Evolutionary conservation across 2,888 invertebrate genomes (phyloP).

Genomic region (Sialis fuliginosa): DNA sequence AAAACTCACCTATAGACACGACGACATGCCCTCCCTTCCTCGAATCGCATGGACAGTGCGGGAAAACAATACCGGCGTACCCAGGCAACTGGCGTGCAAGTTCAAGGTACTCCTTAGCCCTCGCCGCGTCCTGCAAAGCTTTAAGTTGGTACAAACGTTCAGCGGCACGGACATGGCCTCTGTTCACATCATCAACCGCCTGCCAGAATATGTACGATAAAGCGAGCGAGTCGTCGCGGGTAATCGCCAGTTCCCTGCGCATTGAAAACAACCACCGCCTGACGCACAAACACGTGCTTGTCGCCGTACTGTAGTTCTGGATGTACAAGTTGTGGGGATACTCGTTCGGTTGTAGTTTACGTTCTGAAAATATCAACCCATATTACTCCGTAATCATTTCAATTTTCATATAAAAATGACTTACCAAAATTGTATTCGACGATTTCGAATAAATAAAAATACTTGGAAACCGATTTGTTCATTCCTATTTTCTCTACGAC

Average conservation of each 20-base stretch:
- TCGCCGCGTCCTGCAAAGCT: conserved; percentile 78
- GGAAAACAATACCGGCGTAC: conserved; percentile 87
- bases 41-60: conserved; percentile 84
- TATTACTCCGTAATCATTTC: not conserved
- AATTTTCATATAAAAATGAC: conserved; percentile 14
- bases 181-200: conserved; percentile 90
- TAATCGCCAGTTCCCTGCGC: conserved; percentile 43
- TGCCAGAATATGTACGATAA: conserved; percentile 51
- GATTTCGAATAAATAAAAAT: conserved; percentile 93
- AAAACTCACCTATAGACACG: conserved; percentile 43
- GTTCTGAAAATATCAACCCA: conserved; percentile 49
- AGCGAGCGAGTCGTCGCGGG: conserved; percentile 51
- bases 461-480: conserved; percentile 63
- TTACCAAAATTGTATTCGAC: conserved; percentile 93
- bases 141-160: conserved; percentile 91
- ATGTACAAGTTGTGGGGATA: conserved; percentile 96
- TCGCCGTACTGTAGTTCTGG: conserved; percentile 97
- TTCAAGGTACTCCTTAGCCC: conserved; percentile 72
- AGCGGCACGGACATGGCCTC: conserved; percentile 77
- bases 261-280: conserved; percentile 76
- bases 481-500: conserved; percentile 73
- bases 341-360: conserved; percentile 84
- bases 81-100: conserved; percentile 75
- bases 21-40: conserved; percentile 75
- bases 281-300: conserved; percentile 81